Percentiles rank a stretch among this genome's conserved stretches.
phyloP scores from a whole-genome alignment of 2,113 vertebrate genomes.

The Mus musculus region GRCm39 chr16:39705001-39705500 shows the following conservation, averaged over 20 bases:
- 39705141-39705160: neutral
- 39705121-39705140: neutral
- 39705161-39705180: neutral
- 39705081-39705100: neutral
- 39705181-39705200: neutral
- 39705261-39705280: neutral
- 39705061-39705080: neutral
- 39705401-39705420: neutral
- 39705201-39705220: neutral
- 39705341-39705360: neutral
- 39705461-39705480: slow-evolving; percentile 10
- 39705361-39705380: neutral
- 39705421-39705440: neutral
- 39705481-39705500: neutral
- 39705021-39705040: neutral
- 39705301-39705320: neutral
- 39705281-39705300: neutral
- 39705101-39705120: too few species aligned
- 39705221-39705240: neutral
- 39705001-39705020: too few species aligned
- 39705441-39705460: neutral
- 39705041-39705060: neutral
- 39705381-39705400: neutral
- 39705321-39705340: neutral
- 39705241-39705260: neutral